Evolutionary conservation across 1,140 invertebrate species (phyloP).

Genomic region (Drosophila gunungcola): DNA sequence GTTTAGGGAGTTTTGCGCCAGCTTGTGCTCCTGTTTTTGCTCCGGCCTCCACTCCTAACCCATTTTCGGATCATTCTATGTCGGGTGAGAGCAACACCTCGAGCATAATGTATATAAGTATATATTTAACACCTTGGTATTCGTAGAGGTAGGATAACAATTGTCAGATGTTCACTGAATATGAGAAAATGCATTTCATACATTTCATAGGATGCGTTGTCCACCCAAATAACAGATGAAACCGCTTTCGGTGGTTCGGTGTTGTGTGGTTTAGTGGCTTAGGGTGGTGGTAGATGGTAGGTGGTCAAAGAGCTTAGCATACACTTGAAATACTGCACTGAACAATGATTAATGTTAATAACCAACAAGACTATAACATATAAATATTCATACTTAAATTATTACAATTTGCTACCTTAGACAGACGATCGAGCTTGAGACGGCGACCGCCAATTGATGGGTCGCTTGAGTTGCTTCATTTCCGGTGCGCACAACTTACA

Average conservation of each 20-base stretch:
- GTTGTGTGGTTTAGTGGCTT: constrained; percentile 11
- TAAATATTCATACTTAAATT: constrained; percentile 53
- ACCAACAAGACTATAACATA: constrained; percentile 53
- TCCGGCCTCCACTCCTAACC: constrained; percentile 6
- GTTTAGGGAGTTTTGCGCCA: constrained; percentile 40
- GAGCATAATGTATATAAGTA: constrained; percentile 53
- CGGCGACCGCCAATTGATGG: constrained; percentile 16
- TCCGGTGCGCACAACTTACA: constrained; percentile 35
- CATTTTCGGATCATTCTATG: constrained; percentile 24
- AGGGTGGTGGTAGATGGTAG: neutral
- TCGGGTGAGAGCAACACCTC: constrained; percentile 32
- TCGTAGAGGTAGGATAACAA: constrained; percentile 78
- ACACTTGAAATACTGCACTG: constrained; percentile 52
- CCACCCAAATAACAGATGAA: constrained; percentile 46
- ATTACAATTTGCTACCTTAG: constrained; percentile 50
- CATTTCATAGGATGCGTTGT: constrained; percentile 33
- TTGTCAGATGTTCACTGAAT: constrained; percentile 72
- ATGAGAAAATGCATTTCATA: constrained; percentile 24
- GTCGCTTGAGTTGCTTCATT: constrained; percentile 30
- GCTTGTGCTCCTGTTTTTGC: constrained; percentile 8
- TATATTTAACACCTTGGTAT: constrained; percentile 73
- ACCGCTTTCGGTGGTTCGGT: constrained; percentile 51
- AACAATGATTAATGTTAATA: constrained; percentile 51
- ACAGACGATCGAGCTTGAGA: constrained; percentile 47
- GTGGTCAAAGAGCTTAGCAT: constrained; percentile 30